Percentiles rank a stretch among this genome's conserved stretches.
Evolutionary conservation across 1,140 invertebrate genomes (phyloP).

Genomic region (Probaryconus sp.): DNA sequence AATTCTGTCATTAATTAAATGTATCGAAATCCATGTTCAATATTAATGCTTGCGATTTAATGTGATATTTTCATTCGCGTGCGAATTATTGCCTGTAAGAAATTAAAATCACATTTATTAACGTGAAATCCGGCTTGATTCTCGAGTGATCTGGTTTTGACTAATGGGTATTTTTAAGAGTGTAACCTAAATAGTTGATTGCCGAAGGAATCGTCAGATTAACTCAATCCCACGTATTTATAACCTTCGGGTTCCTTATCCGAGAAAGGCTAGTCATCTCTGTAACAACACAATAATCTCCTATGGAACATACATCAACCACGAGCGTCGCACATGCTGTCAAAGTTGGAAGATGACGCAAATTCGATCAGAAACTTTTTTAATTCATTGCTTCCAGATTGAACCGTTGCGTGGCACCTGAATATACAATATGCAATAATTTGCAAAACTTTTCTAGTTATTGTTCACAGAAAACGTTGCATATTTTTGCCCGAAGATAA

Average conservation of each 20-base stretch:
- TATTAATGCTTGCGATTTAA: too few species aligned
- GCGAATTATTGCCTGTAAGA: too few species aligned
- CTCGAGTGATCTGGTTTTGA: too few species aligned
- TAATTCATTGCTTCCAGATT: constrained; percentile 28
- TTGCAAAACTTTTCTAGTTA: constrained; percentile 41
- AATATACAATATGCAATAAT: constrained; percentile 37
- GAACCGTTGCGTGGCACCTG: constrained; percentile 29
- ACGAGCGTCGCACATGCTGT: constrained; percentile 5
- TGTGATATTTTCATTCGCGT: too few species aligned
- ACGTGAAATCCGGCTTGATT: too few species aligned
- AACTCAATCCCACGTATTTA: too few species aligned
- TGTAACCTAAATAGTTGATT: too few species aligned
- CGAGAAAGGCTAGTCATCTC: background rate
- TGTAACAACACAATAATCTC: background rate
- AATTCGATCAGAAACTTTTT: constrained; percentile 33
- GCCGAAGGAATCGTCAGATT: too few species aligned
- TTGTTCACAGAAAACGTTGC: background rate
- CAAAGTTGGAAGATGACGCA: constrained; percentile 28
- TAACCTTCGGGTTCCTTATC: constrained; percentile 1
- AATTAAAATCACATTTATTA: too few species aligned
- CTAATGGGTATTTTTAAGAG: too few species aligned
- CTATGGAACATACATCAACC: constrained; percentile 11
- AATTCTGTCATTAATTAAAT: too few species aligned
- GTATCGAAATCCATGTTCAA: too few species aligned
- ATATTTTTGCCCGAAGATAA: constrained; percentile 1